Percentiles rank a stretch among this genome's conserved stretches.
Evolutionary conservation across 2,797 vertebrate species (phyloP).

Genomic region (Cirrhinus molitorella): DNA sequence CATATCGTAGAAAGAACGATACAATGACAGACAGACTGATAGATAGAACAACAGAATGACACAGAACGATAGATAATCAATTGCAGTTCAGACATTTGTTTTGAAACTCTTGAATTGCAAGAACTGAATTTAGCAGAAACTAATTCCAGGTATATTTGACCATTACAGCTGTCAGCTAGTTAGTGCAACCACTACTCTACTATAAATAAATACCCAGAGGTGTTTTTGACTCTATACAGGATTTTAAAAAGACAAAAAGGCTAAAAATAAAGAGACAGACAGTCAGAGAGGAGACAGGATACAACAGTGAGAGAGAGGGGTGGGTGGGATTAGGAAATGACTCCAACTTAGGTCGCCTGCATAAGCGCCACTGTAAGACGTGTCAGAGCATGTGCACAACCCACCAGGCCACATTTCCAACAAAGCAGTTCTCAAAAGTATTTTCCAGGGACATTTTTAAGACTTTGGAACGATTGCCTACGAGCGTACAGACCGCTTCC

Average conservation of each 20-base stretch:
- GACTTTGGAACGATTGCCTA: background rate
- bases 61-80: background rate
- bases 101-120: background rate
- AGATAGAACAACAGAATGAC: background rate
- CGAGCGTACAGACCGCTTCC: background rate
- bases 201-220: background rate
- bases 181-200: background rate
- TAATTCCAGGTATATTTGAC: background rate
- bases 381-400: background rate
- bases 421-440: background rate
- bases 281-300: conserved; percentile 60
- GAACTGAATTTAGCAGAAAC: background rate
- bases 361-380: background rate
- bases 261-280: conserved; percentile 1
- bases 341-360: background rate
- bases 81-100: background rate
- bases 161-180: background rate
- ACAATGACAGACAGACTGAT: background rate
- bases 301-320: background rate
- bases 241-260: conserved; percentile 17
- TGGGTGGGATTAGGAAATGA: background rate
- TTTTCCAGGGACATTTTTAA: conserved; percentile 26
- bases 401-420: background rate
- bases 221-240: background rate
- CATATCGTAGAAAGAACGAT: no score